Conservation (phyloP, 2,888 invertebrate genomes). For the Aphidoletes aphidimyza region DNA sequence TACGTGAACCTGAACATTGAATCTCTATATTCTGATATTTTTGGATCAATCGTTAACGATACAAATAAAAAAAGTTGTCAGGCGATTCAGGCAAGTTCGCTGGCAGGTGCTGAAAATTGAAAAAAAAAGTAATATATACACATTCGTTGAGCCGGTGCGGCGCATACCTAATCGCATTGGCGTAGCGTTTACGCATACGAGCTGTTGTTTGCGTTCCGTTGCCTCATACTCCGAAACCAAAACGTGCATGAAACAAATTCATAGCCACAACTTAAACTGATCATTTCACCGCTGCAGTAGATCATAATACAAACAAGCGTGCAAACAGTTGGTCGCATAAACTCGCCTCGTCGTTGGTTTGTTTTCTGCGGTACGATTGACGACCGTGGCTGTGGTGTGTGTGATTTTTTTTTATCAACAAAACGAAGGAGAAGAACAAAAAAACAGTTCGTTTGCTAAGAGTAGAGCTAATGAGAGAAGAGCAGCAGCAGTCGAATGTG, state of each 20-base stretch:
- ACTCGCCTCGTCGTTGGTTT: slow-evolving; percentile 5
- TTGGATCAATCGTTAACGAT: background rate
- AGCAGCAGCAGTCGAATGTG: too few species aligned
- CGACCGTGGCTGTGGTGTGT: slow-evolving; percentile 51
- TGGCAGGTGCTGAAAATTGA: background rate
- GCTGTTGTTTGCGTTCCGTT: background rate
- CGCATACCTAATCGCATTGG: background rate
- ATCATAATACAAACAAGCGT: slow-evolving; percentile 46
- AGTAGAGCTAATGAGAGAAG: too few species aligned
- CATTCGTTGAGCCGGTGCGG: background rate
- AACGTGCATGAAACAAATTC: background rate
- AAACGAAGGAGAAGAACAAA: background rate
- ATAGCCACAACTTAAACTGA: background rate
- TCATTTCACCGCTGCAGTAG: slow-evolving; percentile 34
- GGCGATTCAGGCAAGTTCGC: slow-evolving; percentile 6
- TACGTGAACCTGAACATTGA: too few species aligned
- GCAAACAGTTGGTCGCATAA: slow-evolving; percentile 49
- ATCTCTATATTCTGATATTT: too few species aligned
- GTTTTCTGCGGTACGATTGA: slow-evolving; percentile 6
- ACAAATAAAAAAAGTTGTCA: background rate
- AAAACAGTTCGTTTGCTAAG: too few species aligned
- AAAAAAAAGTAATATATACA: background rate
- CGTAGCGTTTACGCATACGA: too few species aligned
- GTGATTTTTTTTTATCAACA: background rate
- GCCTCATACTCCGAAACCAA: background rate